A percentile compares a stretch with the other conserved stretches of the same genome.
phyloP scores from a whole-genome alignment of 2,113 vertebrate genomes.

The Takifugu bimaculatus region DNA sequence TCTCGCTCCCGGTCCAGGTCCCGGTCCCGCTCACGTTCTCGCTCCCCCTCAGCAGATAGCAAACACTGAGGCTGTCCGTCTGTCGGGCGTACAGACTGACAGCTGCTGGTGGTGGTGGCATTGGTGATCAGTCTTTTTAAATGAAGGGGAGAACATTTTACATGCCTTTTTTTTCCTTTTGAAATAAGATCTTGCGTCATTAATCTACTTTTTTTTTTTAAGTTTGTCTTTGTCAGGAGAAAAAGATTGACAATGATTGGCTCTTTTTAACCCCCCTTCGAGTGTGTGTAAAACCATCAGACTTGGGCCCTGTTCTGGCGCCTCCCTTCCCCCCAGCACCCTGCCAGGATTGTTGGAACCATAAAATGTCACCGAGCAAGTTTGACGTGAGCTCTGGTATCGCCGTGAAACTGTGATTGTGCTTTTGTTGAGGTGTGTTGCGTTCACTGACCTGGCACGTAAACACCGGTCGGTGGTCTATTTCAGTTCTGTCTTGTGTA shows the following conservation, averaged over 20 bases:
- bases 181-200: conserved; percentile 16
- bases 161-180: conserved; percentile 11
- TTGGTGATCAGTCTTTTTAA: conserved; percentile 19
- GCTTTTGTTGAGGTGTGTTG: conserved; percentile 19
- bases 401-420: conserved; percentile 39
- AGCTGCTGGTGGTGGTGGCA: conserved; percentile 9
- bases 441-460: conserved; percentile 34
- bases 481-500: conserved; percentile 18
- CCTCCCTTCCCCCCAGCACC: conserved; percentile 16
- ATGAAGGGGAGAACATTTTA: conserved; percentile 35
- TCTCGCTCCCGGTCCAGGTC: conserved; percentile 54
- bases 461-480: conserved; percentile 19
- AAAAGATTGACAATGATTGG: conserved; percentile 11
- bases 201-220: conserved; percentile 12
- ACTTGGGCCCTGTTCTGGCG: conserved; percentile 13
- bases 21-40: conserved; percentile 49
- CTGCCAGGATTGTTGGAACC: conserved; percentile 2
- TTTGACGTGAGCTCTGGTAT: conserved; percentile 10
- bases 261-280: conserved; percentile 8
- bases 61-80: conserved; percentile 63
- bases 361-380: neutral
- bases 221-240: conserved; percentile 15
- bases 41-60: conserved; percentile 70
- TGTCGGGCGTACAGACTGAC: conserved; percentile 25
- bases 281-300: neutral